Base-by-base conservation (phyloP, 2,888 invertebrate species). In the Tridacna gigas region DNA sequence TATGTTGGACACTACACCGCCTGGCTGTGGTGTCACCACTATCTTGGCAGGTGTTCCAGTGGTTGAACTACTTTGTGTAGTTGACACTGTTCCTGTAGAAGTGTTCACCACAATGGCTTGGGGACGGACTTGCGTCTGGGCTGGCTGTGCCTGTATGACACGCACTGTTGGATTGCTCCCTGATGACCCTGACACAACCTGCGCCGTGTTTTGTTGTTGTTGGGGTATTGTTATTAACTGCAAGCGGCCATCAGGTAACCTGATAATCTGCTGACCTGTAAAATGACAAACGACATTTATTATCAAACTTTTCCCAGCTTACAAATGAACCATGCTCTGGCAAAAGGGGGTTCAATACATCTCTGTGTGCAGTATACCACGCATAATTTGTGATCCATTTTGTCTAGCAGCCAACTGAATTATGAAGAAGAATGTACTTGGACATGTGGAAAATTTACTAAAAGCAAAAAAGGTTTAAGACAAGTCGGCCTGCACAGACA, bases 161-260 rank as follows among this genome's bases (percentile, higher is more conserved):
- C 79, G 28, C 15, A 71, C 71, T n/a, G 81, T 66, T 7, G 83
- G 76, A 60, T 56, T 76, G n/a, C 73, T 77, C n/a, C 22, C 26
- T 51, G 77, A 15, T 13, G 79, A 60, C 15, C 82, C 67, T 7
- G 88, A 66, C 37, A 76, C 83, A 9, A 71, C 61, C 73, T 80
- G 78, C 61, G 82, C 73, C 13, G 80, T 76, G 45, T 60, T 88
- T 65, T 25, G 74, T 60, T 74, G 77, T 71, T 82, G 82, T 56
- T 83, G 83, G 3, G 93, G 91, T 76, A 93, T 88, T 7, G 94
- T 97, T 56, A 97, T 96, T 25, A 98, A 97, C 93, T 98, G 98
- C 37, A 98, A 95, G 94, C 98, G 98, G 0, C 99, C 99, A 94
- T 99, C 98, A 0, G 98, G 97, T 96, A 98, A 97, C 94, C 98